Evolutionary conservation across 2,797 vertebrate species (phyloP).

Genomic region (Pantherophis alleghaniensis): DNA sequence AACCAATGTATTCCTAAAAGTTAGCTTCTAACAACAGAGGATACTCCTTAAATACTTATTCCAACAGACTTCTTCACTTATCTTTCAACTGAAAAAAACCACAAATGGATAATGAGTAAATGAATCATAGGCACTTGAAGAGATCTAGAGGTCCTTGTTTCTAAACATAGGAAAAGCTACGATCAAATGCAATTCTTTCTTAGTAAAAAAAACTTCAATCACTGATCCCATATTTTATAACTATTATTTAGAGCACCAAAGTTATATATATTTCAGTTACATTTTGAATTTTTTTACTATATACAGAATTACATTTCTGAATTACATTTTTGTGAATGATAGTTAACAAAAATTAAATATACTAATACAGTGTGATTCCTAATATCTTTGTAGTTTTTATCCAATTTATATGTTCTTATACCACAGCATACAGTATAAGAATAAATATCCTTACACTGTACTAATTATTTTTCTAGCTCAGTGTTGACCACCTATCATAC

Average conservation of each 20-base stretch:
- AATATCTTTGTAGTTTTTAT: neutral
- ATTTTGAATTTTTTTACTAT: neutral
- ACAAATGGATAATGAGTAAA: neutral
- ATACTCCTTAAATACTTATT: neutral
- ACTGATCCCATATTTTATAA: neutral
- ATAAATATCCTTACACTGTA: neutral
- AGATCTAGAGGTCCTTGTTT: neutral
- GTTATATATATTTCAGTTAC: neutral
- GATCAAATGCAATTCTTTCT: neutral
- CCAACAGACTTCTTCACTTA: conserved; percentile 7
- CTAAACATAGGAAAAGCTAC: conserved; percentile 1
- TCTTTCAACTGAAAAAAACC: conserved; percentile 21
- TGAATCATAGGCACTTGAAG: neutral
- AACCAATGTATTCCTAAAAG: neutral
- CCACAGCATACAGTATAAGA: neutral
- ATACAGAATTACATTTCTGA: neutral
- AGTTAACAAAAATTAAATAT: neutral
- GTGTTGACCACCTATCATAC: neutral
- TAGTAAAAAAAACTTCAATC: neutral
- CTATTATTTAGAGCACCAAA: neutral
- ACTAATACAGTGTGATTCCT: neutral
- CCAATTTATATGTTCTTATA: neutral
- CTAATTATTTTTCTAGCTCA: neutral
- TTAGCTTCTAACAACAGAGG: neutral
- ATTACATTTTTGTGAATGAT: neutral